These are phyloP conservation scores for Riptortus pedestris DNA, from an alignment of 1,140 invertebrate genomes.

Conservation along the genomic window DNA sequence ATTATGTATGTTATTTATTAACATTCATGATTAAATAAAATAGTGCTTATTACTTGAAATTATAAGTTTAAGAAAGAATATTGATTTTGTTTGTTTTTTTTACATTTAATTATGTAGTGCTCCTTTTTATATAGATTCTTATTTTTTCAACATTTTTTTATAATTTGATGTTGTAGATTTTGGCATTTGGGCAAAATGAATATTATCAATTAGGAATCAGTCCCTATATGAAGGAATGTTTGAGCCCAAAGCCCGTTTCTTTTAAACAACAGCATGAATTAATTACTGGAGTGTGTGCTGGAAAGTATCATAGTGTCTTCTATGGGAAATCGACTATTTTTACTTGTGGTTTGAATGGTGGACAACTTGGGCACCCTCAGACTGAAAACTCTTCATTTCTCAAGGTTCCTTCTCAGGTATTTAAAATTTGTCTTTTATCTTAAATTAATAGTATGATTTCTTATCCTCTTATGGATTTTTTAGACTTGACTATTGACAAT, in stretches of 20 bases:
- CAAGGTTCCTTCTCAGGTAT: constrained; percentile 39
- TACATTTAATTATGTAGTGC: neutral
- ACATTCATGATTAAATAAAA: no score
- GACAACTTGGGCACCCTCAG: constrained; percentile 53
- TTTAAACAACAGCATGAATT: constrained; percentile 34
- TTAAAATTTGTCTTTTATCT: neutral
- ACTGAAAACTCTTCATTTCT: constrained; percentile 28
- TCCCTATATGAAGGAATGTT: constrained; percentile 31
- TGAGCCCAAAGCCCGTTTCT: constrained; percentile 42
- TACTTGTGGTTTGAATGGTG: constrained; percentile 61
- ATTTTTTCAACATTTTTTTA: neutral
- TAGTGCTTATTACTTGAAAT: no score
- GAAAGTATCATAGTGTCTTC: constrained; percentile 55
- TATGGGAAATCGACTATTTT: constrained; percentile 48
- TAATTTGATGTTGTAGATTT: constrained; percentile 40
- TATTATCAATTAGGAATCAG: constrained; percentile 51
- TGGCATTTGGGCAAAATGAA: constrained; percentile 53
- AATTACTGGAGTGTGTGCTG: constrained; percentile 46
- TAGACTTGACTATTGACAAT: no score
- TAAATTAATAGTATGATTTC: constrained; percentile 14
- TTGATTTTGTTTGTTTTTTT: neutral
- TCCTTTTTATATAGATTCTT: neutral
- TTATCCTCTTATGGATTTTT: no score
- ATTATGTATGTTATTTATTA: no score
- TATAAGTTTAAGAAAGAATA: no score